phyloP scores from a whole-genome alignment of 2,113 vertebrate species.

The Nerophis lumbriciformis region DNA sequence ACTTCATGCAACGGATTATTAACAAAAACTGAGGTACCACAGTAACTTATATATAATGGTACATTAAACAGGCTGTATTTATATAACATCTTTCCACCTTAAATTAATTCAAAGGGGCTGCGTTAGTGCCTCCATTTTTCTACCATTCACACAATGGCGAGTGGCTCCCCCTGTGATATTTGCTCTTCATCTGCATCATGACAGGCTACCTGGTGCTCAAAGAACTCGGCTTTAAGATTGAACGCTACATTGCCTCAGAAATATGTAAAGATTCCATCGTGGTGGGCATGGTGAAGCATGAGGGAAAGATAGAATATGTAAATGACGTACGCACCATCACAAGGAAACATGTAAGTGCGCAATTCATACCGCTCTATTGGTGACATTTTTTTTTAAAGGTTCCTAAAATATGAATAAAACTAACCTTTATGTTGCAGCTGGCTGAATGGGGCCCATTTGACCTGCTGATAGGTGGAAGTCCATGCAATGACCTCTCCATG shows the following conservation, averaged over 20 bases:
- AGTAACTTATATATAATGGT: too few species aligned
- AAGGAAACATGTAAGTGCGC: conserved; percentile 78
- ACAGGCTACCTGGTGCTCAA: conserved; percentile 88
- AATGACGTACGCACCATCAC: conserved; percentile 86
- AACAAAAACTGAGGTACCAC: too few species aligned
- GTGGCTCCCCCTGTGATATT: neutral
- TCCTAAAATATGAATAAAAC: neutral
- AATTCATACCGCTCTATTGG: too few species aligned
- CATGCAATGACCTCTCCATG: conserved; percentile 86
- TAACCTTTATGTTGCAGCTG: conserved; percentile 66
- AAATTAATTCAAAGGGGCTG: too few species aligned
- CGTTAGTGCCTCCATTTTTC: too few species aligned
- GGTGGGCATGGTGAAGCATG: conserved; percentile 79
- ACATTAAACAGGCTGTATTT: too few species aligned
- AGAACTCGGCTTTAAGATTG: conserved; percentile 87
- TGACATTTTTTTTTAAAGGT: neutral
- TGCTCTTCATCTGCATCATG: neutral
- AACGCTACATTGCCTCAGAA: conserved; percentile 88
- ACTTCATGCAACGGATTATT: too few species aligned
- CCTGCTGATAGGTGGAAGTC: conserved; percentile 92
- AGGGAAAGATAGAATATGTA: conserved; percentile 85
- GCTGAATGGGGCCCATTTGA: conserved; percentile 96
- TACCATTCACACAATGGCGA: too few species aligned
- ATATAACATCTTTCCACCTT: too few species aligned
- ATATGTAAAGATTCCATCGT: conserved; percentile 85